phyloP scores from a whole-genome alignment of 1,140 invertebrate genomes.

The Potamilus streckersoni region DNA sequence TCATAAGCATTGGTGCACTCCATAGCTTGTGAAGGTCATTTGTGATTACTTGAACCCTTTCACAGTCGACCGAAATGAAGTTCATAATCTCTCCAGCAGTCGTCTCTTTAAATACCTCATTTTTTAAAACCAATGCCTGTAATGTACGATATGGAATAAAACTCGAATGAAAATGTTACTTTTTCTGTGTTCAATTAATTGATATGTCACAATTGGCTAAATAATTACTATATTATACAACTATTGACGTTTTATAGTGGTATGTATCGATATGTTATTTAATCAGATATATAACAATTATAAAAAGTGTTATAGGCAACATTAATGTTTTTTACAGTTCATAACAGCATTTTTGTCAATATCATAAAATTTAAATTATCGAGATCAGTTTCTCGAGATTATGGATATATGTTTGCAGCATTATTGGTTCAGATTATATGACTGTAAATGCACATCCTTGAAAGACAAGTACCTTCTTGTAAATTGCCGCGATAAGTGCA shows the following conservation, averaged over 20 bases:
- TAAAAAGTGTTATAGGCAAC: constrained; percentile 54
- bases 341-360: neutral
- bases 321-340: neutral
- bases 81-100: constrained; percentile 74
- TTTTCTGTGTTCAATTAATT: no score
- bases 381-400: neutral
- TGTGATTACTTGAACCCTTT: constrained; percentile 32
- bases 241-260: no score
- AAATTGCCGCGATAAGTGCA: constrained; percentile 91
- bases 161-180: neutral
- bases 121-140: constrained; percentile 48
- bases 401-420: neutral
- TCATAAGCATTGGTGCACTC: constrained; percentile 93
- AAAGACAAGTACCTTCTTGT: constrained; percentile 78
- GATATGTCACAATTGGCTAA: no score
- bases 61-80: constrained; percentile 71
- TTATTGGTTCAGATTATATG: neutral
- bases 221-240: no score
- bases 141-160: neutral
- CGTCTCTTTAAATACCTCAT: constrained; percentile 52
- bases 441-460: neutral
- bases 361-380: neutral
- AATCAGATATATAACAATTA: no score
- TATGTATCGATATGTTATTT: no score
- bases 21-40: constrained; percentile 93